Evolutionary conservation across 2,888 invertebrate genomes (phyloP).

Genomic region (Tenthredo mesomela): DNA sequence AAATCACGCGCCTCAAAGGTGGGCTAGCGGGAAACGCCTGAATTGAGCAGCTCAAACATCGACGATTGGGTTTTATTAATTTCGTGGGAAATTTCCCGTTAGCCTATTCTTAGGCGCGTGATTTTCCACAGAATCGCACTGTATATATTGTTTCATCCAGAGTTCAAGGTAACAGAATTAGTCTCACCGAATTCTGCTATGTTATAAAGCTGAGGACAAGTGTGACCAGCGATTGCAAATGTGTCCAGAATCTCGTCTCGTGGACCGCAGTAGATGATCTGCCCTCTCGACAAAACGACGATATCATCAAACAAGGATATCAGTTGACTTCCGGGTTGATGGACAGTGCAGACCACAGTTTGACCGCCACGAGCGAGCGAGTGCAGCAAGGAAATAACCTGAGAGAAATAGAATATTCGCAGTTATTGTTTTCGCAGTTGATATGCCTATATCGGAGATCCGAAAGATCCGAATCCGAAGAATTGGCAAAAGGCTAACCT

Average conservation of each 20-base stretch:
- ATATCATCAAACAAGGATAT: conserved; percentile 88
- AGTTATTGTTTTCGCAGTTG: neutral
- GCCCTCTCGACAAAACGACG: conserved; percentile 84
- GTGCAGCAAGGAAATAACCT: conserved; percentile 82
- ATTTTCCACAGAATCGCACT: too few relatives aligned
- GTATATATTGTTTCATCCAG: neutral
- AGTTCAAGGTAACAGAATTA: neutral
- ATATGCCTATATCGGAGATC: neutral
- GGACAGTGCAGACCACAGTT: conserved; percentile 88
- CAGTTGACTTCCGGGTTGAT: conserved; percentile 89
- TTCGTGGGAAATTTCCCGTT: too few relatives aligned
- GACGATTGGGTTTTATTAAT: too few relatives aligned
- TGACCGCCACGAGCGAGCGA: conserved; percentile 83
- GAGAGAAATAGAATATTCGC: neutral
- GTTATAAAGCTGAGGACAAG: conserved; percentile 89
- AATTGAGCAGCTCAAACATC: too few relatives aligned
- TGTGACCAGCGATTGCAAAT: conserved; percentile 81
- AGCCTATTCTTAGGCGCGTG: too few relatives aligned
- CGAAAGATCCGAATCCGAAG: neutral
- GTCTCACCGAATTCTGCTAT: conserved; percentile 87
- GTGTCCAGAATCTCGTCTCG: conserved; percentile 81
- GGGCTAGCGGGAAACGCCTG: too few relatives aligned
- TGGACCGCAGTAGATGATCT: conserved; percentile 85
- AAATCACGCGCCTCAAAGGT: too few relatives aligned
- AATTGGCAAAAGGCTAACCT: conserved; percentile 70